phyloP scores from a whole-genome alignment of 2,888 invertebrate genomes.

The Chloroclystis v-ata region DNA sequence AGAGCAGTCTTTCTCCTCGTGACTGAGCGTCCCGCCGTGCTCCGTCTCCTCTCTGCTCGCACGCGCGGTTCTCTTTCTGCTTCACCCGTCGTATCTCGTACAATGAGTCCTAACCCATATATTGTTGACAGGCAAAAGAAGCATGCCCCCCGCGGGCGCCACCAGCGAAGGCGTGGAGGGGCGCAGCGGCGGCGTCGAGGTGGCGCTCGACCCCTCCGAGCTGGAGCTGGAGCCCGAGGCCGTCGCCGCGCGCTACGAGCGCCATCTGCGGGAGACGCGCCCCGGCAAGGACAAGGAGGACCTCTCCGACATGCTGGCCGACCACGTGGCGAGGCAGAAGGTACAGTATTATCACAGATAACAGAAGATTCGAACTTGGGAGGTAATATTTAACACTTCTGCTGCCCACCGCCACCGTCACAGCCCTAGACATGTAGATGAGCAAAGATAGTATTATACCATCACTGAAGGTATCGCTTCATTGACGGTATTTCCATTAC shows the following conservation, averaged over 20 bases:
- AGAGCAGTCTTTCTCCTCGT: too few species aligned
- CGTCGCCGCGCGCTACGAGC: slow-evolving; percentile 97
- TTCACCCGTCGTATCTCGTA: too few species aligned
- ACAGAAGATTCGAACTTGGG: background rate
- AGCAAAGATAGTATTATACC: too few species aligned
- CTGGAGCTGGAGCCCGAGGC: slow-evolving; percentile 96
- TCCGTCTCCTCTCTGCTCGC: too few species aligned
- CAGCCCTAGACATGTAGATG: too few species aligned
- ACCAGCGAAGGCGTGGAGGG: slow-evolving; percentile 31
- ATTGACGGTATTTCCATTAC: too few species aligned
- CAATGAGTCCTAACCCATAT: too few species aligned
- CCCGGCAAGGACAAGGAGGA: slow-evolving; percentile 91
- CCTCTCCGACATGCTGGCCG: slow-evolving; percentile 98
- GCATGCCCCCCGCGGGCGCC: slow-evolving; percentile 39
- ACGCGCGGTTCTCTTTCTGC: too few species aligned
- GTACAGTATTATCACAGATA: slow-evolving; percentile 57
- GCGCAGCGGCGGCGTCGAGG: slow-evolving; percentile 87
- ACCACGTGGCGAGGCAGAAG: slow-evolving; percentile 98
- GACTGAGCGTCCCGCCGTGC: too few species aligned
- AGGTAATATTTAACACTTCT: too few species aligned
- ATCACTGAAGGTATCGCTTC: too few species aligned
- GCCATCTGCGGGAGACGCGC: slow-evolving; percentile 95
- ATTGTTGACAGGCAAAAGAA: slow-evolving; percentile 56
- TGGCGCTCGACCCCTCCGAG: slow-evolving; percentile 98
- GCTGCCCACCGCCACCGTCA: too few species aligned